These are phyloP conservation scores for Mesoclemmys tuberculata DNA, from an alignment of 2,113 vertebrate genomes.

Conservation along the genomic window DNA sequence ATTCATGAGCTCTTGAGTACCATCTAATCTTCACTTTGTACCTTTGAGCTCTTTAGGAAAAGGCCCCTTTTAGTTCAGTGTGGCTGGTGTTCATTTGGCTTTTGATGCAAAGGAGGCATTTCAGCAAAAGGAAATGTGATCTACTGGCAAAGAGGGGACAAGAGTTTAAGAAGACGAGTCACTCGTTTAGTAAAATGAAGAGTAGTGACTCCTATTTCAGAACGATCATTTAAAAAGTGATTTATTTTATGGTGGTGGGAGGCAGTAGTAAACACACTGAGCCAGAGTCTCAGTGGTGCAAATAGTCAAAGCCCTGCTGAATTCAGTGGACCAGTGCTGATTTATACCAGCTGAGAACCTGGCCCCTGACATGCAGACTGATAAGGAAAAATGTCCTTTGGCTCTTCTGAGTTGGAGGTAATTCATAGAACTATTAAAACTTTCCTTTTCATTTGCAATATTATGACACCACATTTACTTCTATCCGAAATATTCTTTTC, in stretches of 20 bases:
- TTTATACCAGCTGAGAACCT: neutral
- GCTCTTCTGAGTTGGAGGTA: conserved; percentile 9
- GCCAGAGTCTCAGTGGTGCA: conserved; percentile 16
- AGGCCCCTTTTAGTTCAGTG: neutral
- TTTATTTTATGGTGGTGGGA: neutral
- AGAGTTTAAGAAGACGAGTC: neutral
- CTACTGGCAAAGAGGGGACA: neutral
- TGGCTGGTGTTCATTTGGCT: neutral
- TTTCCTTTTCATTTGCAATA: neutral
- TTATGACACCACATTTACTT: neutral
- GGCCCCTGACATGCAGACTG: neutral
- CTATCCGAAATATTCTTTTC: neutral
- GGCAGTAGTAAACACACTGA: neutral
- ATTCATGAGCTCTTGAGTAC: neutral
- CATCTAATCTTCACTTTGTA: neutral
- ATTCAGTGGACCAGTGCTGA: conserved; percentile 20
- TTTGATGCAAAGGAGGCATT: neutral
- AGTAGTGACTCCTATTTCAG: neutral
- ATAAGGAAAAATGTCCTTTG: conserved; percentile 10
- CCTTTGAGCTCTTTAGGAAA: neutral
- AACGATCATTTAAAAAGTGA: neutral
- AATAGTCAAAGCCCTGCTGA: conserved; percentile 13
- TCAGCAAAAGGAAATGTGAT: neutral
- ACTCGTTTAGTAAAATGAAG: neutral
- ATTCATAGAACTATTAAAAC: conserved; percentile 19